phyloP scores from a whole-genome alignment of 2,113 vertebrate species.

The Corythaeola cristata region DNA sequence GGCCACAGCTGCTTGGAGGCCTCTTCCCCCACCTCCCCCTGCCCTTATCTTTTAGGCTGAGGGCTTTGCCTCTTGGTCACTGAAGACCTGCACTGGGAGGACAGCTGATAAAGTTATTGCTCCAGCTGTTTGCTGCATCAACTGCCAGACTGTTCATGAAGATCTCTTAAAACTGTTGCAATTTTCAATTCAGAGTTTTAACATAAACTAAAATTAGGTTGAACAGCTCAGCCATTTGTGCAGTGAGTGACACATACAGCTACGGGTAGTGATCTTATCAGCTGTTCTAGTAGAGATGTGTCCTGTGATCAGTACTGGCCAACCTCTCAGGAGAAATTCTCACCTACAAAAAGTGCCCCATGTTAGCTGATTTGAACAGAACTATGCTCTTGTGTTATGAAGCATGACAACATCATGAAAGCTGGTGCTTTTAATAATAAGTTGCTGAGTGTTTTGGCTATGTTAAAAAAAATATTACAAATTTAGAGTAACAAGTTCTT shows the following conservation, averaged over 20 bases:
- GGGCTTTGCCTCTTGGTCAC: neutral
- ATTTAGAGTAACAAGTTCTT: neutral
- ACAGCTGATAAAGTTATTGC: neutral
- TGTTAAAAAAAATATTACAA: neutral
- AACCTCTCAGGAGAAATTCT: neutral
- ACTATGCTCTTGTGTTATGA: neutral
- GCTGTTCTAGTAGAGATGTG: neutral
- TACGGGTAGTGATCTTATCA: neutral
- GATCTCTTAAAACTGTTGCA: neutral
- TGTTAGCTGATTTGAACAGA: neutral
- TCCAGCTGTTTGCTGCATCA: neutral
- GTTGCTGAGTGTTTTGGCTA: neutral
- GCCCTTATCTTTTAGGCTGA: neutral
- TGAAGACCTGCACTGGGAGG: neutral
- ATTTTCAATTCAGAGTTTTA: neutral
- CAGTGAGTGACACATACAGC: neutral
- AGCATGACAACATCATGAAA: neutral
- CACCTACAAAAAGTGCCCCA: neutral
- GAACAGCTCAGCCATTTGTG: neutral
- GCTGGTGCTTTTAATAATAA: neutral
- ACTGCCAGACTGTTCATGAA: neutral
- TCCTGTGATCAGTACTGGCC: neutral
- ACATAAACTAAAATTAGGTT: neutral
- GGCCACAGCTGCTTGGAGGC: neutral
- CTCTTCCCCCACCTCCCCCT: no score